Conservation (phyloP, 2,113 vertebrate genomes). For the Nesoenas mayeri region DNA sequence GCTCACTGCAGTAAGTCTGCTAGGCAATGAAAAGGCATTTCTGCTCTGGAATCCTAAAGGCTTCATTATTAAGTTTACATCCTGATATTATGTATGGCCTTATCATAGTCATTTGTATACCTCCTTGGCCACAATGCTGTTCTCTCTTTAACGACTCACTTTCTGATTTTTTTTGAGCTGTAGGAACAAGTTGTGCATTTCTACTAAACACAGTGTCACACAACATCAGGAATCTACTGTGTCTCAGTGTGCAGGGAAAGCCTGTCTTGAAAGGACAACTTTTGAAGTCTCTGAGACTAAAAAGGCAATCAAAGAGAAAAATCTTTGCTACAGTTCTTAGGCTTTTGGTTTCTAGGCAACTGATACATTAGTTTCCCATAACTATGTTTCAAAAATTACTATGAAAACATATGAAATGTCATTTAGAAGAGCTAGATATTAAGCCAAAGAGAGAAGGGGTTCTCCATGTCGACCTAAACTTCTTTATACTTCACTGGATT, state of each 20-base stretch:
- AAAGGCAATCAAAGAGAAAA: neutral
- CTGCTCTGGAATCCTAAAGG: neutral
- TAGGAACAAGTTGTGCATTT: neutral
- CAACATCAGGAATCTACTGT: neutral
- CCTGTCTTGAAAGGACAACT: neutral
- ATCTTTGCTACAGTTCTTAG: neutral
- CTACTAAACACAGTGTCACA: neutral
- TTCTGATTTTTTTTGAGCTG: neutral
- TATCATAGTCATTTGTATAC: neutral
- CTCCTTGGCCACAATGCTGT: fast-evolving
- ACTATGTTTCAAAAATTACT: neutral
- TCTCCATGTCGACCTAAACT: neutral
- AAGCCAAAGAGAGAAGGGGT: neutral
- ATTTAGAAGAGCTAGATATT: neutral
- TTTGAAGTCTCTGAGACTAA: neutral
- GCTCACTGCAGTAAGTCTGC: neutral
- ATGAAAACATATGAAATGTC: neutral
- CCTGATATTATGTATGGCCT: neutral
- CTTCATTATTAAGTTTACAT: neutral
- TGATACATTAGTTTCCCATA: neutral
- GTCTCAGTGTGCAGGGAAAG: neutral
- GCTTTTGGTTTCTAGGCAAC: neutral
- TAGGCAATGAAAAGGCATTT: neutral
- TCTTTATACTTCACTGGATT: neutral
- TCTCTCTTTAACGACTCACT: neutral